phyloP scores from a whole-genome alignment of 2,113 vertebrate genomes.

The Notiomystis cincta region DNA sequence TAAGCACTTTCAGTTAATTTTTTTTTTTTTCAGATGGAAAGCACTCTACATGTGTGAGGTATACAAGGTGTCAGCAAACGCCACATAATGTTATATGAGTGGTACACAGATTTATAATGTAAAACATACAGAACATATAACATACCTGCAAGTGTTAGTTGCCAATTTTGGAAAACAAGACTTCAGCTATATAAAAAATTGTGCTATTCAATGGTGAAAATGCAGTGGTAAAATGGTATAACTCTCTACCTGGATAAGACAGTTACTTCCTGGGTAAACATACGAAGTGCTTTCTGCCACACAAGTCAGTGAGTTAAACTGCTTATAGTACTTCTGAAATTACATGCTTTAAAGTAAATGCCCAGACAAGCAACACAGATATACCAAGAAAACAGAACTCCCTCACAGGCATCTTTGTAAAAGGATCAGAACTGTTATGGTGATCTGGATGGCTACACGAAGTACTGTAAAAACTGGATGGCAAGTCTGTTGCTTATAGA shows the following conservation, averaged over 20 bases:
- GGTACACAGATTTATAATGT: background rate
- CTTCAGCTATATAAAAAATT: background rate
- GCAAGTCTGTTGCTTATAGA: background rate
- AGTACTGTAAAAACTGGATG: background rate
- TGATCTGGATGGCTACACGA: background rate
- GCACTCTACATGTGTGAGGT: background rate
- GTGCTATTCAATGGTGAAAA: background rate
- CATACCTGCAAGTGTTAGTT: background rate
- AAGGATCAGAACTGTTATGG: background rate
- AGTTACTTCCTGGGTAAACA: background rate
- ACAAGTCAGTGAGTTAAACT: background rate
- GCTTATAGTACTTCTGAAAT: background rate
- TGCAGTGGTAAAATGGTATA: background rate
- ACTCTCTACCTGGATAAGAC: background rate
- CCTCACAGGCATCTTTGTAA: background rate
- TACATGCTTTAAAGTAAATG: background rate
- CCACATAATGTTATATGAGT: background rate
- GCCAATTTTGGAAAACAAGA: background rate
- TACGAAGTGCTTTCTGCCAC: background rate
- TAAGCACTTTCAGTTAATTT: background rate
- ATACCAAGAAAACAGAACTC: background rate
- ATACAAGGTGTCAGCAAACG: background rate
- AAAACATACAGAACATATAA: background rate
- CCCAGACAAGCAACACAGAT: background rate
- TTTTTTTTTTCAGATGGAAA: background rate